phyloP scores from a whole-genome alignment of 2,113 vertebrate genomes.

The Axis porcinus region DNA sequence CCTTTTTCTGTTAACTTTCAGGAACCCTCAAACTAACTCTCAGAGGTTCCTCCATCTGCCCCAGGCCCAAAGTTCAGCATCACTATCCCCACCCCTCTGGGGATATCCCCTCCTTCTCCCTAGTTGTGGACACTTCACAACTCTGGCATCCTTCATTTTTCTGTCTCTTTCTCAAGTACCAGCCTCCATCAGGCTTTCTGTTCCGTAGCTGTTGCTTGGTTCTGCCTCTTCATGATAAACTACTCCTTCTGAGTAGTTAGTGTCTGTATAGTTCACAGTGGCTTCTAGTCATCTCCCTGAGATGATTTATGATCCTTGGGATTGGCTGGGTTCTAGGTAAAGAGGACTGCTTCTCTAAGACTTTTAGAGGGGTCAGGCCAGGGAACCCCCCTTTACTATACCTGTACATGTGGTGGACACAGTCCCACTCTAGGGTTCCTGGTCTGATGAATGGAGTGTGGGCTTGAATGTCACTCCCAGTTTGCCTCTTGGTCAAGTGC shows the following conservation, averaged over 20 bases:
- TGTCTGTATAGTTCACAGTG: background rate
- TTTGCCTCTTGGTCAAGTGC: background rate
- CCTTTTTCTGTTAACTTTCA: background rate
- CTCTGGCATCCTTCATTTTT: background rate
- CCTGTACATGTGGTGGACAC: background rate
- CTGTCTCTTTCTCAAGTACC: background rate
- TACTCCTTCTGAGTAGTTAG: background rate
- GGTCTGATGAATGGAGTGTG: background rate
- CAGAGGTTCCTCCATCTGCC: background rate
- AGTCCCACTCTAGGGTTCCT: background rate
- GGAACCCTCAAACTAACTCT: background rate
- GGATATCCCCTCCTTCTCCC: background rate
- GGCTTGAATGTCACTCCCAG: background rate
- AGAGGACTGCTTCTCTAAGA: background rate
- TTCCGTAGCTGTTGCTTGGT: background rate
- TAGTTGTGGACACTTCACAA: too few species aligned
- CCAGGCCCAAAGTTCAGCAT: too few species aligned
- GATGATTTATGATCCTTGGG: background rate
- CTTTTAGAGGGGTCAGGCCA: background rate
- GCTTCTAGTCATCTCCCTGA: background rate
- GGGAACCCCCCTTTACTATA: background rate
- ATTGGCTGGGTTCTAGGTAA: background rate
- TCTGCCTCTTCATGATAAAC: background rate
- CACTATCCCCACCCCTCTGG: rapidly evolving
- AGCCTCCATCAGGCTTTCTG: background rate